Percentiles rank a stretch among this genome's conserved stretches.
Conservation (phyloP, 1,140 invertebrate species). For the Carposina sasakii region DNA sequence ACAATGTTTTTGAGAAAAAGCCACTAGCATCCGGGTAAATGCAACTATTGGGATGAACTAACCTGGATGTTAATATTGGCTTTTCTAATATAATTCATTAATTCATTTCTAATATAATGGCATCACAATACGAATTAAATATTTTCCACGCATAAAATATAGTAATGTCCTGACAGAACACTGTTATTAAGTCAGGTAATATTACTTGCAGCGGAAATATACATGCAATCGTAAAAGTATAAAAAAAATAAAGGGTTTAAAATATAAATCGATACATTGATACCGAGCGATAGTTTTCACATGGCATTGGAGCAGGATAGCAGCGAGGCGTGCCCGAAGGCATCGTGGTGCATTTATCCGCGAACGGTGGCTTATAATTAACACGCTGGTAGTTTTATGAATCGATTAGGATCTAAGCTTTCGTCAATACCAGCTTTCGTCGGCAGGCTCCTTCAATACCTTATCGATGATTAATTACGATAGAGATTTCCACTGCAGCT, state of each 20-base stretch:
- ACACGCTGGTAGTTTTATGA: conserved; percentile 69
- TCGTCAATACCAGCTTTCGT: conserved; percentile 67
- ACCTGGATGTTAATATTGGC: too few relatives aligned
- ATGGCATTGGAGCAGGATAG: conserved; percentile 34
- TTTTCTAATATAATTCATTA: too few relatives aligned
- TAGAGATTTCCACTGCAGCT: conserved; percentile 60
- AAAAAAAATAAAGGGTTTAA: conserved; percentile 50
- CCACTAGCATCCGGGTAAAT: too few relatives aligned
- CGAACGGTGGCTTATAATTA: conserved; percentile 70
- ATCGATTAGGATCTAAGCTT: conserved; percentile 71
- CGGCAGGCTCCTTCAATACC: conserved; percentile 38
- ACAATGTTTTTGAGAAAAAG: too few relatives aligned
- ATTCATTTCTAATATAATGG: too few relatives aligned
- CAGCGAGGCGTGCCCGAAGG: conserved; percentile 28
- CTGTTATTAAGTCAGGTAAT: too few relatives aligned
- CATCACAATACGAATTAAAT: too few relatives aligned
- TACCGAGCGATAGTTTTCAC: conserved; percentile 53
- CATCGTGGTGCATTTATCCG: conserved; percentile 34
- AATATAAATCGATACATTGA: too few relatives aligned
- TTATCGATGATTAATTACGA: conserved; percentile 69
- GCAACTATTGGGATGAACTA: too few relatives aligned
- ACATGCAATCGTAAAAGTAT: conserved; percentile 43
- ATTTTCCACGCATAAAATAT: too few relatives aligned
- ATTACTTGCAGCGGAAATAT: conserved; percentile 30
- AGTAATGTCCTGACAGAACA: too few relatives aligned